phyloP scores from a whole-genome alignment of 2,797 vertebrate species.

The Choloepus didactylus region DNA sequence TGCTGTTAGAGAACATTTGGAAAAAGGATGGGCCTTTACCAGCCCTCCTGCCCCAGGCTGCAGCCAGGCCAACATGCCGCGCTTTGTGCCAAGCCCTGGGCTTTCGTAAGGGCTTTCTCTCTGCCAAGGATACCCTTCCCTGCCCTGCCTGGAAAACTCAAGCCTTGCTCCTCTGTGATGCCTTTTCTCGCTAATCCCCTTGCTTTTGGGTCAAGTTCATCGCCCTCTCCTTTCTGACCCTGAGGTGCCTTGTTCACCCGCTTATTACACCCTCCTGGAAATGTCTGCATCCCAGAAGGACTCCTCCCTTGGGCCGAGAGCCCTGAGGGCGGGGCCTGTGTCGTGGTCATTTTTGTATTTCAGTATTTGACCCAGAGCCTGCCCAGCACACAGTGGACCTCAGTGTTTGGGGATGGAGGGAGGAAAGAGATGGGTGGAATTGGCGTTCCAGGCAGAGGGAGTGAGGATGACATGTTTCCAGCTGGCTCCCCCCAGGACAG shows the following conservation, averaged over 20 bases:
- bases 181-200: background rate
- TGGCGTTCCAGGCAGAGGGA: background rate
- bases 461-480: background rate
- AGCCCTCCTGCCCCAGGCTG: no score
- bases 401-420: background rate
- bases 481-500: background rate
- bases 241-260: background rate
- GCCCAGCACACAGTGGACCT: background rate
- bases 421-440: background rate
- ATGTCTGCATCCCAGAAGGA: background rate
- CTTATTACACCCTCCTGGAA: background rate
- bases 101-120: accelerated
- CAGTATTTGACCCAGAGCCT: background rate
- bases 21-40: background rate
- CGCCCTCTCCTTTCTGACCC: background rate
- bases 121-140: background rate
- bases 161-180: background rate
- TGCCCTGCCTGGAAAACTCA: background rate
- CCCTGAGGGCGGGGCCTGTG: background rate
- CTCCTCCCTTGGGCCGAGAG: background rate
- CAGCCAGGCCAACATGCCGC: background rate
- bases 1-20: background rate
- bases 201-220: background rate
- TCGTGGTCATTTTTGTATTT: background rate
- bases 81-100: accelerated